phyloP scores from a whole-genome alignment of 2,113 vertebrate species.

The Callaeas wilsoni region DNA sequence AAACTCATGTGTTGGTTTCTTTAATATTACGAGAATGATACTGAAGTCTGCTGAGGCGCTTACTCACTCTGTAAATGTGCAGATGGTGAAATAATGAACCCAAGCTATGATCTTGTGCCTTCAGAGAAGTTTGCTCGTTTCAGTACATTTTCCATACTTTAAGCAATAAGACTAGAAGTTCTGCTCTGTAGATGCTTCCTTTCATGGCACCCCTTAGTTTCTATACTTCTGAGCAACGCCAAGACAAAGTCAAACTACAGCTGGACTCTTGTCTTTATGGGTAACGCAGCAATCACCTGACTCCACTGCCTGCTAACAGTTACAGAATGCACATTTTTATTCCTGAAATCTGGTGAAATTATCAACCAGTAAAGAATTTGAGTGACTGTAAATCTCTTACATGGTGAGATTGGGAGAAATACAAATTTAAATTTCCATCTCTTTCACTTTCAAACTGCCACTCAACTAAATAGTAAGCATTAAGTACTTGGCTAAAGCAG shows the following conservation, averaged over 20 bases:
- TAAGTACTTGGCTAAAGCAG: background rate
- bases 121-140: background rate
- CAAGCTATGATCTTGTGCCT: background rate
- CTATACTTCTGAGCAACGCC: background rate
- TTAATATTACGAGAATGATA: background rate
- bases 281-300: background rate
- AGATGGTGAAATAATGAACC: background rate
- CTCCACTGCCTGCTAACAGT: background rate
- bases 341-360: background rate
- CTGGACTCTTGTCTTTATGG: background rate
- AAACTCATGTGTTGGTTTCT: background rate
- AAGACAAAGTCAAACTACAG: background rate
- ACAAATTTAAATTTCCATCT: background rate
- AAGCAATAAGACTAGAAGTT: background rate
- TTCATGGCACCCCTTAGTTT: background rate
- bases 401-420: rapidly evolving
- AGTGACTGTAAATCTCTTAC: background rate
- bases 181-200: background rate
- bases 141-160: background rate
- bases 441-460: background rate
- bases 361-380: background rate
- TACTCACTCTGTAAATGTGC: background rate
- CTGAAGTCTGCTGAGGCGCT: background rate
- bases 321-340: background rate
- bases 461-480: background rate